phyloP scores from a whole-genome alignment of 2,113 vertebrate genomes.

The Microcebus tavaratra region DNA sequence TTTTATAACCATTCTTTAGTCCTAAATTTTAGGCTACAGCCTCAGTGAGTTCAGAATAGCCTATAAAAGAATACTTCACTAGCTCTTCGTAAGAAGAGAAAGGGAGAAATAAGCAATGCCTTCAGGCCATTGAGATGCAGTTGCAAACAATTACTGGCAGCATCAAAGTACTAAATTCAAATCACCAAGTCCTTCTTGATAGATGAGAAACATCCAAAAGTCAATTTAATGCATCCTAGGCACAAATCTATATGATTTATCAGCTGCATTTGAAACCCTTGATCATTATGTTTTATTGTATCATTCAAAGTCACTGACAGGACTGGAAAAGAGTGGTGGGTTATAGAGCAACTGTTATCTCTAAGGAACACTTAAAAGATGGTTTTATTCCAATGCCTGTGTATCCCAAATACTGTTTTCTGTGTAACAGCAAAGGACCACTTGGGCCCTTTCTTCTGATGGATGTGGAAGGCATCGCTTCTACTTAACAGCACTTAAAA shows the following conservation, averaged over 20 bases:
- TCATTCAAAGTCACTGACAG: conserved; percentile 26
- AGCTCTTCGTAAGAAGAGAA: conserved; percentile 10
- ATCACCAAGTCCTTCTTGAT: conserved; percentile 47
- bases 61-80: neutral
- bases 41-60: neutral
- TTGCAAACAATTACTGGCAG: conserved; percentile 68
- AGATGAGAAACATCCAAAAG: conserved; percentile 57
- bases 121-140: conserved; percentile 31
- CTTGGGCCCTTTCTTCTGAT: neutral
- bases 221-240: conserved; percentile 47
- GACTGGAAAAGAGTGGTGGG: neutral
- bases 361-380: conserved; percentile 6
- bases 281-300: conserved; percentile 53
- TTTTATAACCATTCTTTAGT: neutral
- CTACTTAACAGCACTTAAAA: conserved; percentile 8
- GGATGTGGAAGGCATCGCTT: neutral
- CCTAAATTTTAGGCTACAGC: neutral
- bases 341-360: neutral
- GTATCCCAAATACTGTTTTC: neutral
- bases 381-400: neutral
- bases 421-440: neutral
- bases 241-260: conserved; percentile 58
- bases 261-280: conserved; percentile 55
- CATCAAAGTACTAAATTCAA: conserved; percentile 68
- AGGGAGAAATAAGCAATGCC: neutral